Conservation (phyloP, 2,888 invertebrate genomes). For the Drosophila austrosaltans region DNA sequence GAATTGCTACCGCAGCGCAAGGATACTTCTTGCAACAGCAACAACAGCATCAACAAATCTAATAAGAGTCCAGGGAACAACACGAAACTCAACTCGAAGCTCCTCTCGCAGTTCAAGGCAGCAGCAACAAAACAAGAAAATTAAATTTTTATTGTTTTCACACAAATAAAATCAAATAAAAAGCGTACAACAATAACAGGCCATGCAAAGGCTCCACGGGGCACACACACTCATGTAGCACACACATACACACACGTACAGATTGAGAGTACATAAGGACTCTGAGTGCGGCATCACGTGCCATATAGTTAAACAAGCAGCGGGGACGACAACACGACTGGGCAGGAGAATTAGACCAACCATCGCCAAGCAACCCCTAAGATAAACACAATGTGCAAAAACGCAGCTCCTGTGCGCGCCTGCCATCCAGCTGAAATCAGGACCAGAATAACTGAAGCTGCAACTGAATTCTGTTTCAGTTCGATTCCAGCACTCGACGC, state of each 20-base stretch:
- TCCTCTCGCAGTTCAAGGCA: conserved; percentile 59
- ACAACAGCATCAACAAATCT: conserved; percentile 25
- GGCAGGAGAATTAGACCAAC: conserved; percentile 82
- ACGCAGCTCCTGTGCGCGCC: conserved; percentile 38
- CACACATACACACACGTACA: conserved; percentile 30
- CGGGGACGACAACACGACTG: conserved; percentile 64
- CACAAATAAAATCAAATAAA: conserved; percentile 81
- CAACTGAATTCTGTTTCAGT: conserved; percentile 61
- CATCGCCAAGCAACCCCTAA: conserved; percentile 82
- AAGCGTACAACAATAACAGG: conserved; percentile 71
- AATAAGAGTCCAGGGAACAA: conserved; percentile 23
- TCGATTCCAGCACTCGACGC: conserved; percentile 73
- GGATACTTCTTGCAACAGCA: background rate
- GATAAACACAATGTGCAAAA: conserved; percentile 23
- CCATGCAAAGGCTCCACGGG: conserved; percentile 63
- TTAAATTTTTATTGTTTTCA: conserved; percentile 82
- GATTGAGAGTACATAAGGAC: conserved; percentile 46
- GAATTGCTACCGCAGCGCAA: background rate
- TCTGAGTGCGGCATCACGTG: conserved; percentile 57
- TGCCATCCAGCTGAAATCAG: conserved; percentile 32
- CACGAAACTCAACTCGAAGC: conserved; percentile 11
- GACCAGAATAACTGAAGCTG: conserved; percentile 21
- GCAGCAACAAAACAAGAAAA: conserved; percentile 79
- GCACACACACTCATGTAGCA: conserved; percentile 50
- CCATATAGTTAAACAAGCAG: conserved; percentile 50